Conservation (phyloP, 2,888 invertebrate species). For the Nezara viridula region DNA sequence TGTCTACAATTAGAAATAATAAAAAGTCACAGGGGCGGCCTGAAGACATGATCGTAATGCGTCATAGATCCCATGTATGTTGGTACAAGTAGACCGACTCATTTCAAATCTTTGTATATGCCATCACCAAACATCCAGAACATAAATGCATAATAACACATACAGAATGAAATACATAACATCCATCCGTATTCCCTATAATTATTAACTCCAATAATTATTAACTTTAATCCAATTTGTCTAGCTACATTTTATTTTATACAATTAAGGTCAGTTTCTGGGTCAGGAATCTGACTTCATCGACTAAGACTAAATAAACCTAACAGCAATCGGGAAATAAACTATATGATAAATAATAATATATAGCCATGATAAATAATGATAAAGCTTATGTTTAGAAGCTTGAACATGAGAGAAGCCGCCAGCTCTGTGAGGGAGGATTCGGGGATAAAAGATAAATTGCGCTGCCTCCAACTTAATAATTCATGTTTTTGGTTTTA, state of each 20-base stretch:
- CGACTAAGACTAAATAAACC: too few relatives aligned
- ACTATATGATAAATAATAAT: neutral
- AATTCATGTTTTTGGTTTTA: too few relatives aligned
- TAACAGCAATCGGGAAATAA: too few relatives aligned
- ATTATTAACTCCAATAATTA: accelerated
- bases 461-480: too few relatives aligned
- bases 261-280: neutral
- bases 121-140: neutral
- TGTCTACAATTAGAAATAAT: slow-evolving; percentile 31
- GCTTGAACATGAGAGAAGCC: too few relatives aligned
- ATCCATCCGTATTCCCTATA: neutral
- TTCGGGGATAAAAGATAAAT: too few relatives aligned
- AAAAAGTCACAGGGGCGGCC: neutral
- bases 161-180: too few relatives aligned
- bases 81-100: neutral
- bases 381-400: too few relatives aligned
- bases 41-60: neutral
- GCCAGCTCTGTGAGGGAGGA: too few relatives aligned
- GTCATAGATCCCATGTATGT: neutral
- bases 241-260: neutral
- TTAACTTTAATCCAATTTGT: neutral
- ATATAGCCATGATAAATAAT: too few relatives aligned
- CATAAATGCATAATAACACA: too few relatives aligned
- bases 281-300: too few relatives aligned
- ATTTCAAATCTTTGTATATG: neutral